Base-by-base conservation (phyloP, 2,888 invertebrate genomes). In the Hydrotaea cyrtoneurina region DNA sequence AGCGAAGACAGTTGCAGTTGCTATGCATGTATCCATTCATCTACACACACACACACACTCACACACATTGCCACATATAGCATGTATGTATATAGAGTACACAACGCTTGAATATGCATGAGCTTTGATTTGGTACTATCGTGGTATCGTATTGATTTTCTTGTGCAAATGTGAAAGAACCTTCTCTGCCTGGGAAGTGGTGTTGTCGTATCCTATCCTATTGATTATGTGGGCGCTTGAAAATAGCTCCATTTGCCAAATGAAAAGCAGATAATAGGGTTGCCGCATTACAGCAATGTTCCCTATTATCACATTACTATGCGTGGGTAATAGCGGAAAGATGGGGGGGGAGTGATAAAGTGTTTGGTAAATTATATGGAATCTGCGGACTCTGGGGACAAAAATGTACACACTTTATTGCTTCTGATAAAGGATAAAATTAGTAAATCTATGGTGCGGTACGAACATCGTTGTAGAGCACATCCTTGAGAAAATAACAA, bases 191-290 rank as follows among this genome's bases (percentile, higher is more conserved):
- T 50, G 2, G 15, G 15, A 11, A 13, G 1, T 15, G 1, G 50
- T 50, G 15, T 15, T n/a, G 15, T 50, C 13, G 50, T 50, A 50
- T 50, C 13, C 50, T 50, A 50, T 50, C 13, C 50, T 72, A 73
- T 73, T 79, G 72, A 83, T 79, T 79, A 73, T 73, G 83, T 83
- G 83, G 83, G 79, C 79, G 83, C 75, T 76, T 79, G 72, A 72
- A 59, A 59, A 64, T 79, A 11, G 46, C 53, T 73, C 23, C 39
- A 19, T 62, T 39, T 36, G 74, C 57, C 66, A 26, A 74, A 13
- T 26, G 17, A 8, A 55, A 31, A 62, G 8, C 8, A 8, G 23
- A 59, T 55, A 55, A 55, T 26, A 59, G 59, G 19, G 59, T 59
- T 59, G 59, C 59, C 59, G 23, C 19, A 50, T 50, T 0, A 50